These are phyloP conservation scores for Holotrichia oblita DNA, from an alignment of 1,140 invertebrate species.

Conservation along the genomic window DNA sequence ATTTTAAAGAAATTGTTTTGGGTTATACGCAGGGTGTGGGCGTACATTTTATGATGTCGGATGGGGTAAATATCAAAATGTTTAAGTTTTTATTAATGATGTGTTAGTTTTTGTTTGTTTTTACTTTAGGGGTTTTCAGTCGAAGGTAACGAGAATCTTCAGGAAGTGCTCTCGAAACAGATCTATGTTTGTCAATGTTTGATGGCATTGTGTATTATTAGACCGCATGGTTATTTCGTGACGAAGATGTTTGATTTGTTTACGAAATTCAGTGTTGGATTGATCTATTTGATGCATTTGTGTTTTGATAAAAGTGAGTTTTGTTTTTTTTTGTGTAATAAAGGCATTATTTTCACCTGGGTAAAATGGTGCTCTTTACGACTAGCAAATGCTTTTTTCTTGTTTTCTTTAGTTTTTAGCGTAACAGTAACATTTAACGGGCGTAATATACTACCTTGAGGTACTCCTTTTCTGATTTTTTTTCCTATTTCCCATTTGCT, in stretches of 20 bases:
- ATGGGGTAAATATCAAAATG: conserved; percentile 76
- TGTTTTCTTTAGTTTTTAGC: too few relatives aligned
- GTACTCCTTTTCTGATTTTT: too few relatives aligned
- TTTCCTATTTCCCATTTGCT: too few relatives aligned
- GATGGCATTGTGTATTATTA: conserved; percentile 85
- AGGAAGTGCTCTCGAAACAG: conserved; percentile 96
- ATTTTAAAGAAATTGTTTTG: conserved; percentile 79
- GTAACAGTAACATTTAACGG: too few relatives aligned
- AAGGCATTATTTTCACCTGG: too few relatives aligned
- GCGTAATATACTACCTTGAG: too few relatives aligned
- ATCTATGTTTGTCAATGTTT: conserved; percentile 95
- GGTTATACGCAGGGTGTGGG: conserved; percentile 80
- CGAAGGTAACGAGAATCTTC: conserved; percentile 93
- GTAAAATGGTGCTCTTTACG: too few relatives aligned
- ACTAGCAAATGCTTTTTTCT: too few relatives aligned
- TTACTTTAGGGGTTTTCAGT: conserved; percentile 87
- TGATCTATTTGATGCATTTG: conserved; percentile 93
- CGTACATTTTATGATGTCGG: conserved; percentile 97
- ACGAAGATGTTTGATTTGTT: conserved; percentile 98
- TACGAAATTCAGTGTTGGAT: conserved; percentile 91
- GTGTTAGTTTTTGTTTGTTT: background rate
- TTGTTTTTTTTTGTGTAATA: too few relatives aligned
- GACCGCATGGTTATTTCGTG: conserved; percentile 89
- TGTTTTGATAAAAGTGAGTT: conserved; percentile 78
- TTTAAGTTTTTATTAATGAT: background rate